phyloP scores from a whole-genome alignment of 2,797 vertebrate genomes.

The Phrynocephalus guinanensis region DNA sequence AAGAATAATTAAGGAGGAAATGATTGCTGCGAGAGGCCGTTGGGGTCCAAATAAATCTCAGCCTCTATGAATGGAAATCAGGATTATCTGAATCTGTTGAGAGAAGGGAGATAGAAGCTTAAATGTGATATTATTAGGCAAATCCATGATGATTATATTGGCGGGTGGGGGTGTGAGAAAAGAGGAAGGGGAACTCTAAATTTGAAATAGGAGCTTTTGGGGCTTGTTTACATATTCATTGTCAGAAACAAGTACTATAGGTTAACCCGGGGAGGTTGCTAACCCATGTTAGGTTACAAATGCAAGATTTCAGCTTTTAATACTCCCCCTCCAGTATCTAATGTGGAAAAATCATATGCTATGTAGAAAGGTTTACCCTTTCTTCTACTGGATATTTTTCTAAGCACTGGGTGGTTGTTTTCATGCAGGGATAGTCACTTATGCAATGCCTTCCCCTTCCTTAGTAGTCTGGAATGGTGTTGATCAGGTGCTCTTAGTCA shows the following conservation, averaged over 20 bases:
- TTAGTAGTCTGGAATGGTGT: background rate
- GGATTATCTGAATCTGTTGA: slow-evolving; percentile 62
- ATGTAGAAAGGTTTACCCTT: background rate
- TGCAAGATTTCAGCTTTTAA: background rate
- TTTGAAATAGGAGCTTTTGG: background rate
- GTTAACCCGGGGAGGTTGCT: too few relatives aligned
- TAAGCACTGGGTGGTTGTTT: background rate
- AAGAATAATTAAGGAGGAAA: slow-evolving; percentile 72
- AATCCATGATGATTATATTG: slow-evolving; percentile 57
- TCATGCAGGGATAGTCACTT: background rate
- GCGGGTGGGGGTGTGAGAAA: background rate
- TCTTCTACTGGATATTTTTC: background rate
- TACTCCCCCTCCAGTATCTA: background rate
- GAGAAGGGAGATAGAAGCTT: slow-evolving; percentile 55
- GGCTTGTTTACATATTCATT: background rate
- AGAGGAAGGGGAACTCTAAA: background rate
- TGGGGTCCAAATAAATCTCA: slow-evolving; percentile 64
- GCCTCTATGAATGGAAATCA: slow-evolving; percentile 56
- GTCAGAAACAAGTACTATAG: background rate
- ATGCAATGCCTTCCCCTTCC: background rate
- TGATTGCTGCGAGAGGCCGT: slow-evolving; percentile 61
- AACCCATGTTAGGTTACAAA: background rate
- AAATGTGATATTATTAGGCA: slow-evolving; percentile 63
- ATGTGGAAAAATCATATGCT: background rate
- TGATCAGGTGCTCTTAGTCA: background rate